Percentiles rank a stretch among this genome's conserved stretches.
phyloP scores from a whole-genome alignment of 2,797 vertebrate species.

The Propithecus perrieri region DNA sequence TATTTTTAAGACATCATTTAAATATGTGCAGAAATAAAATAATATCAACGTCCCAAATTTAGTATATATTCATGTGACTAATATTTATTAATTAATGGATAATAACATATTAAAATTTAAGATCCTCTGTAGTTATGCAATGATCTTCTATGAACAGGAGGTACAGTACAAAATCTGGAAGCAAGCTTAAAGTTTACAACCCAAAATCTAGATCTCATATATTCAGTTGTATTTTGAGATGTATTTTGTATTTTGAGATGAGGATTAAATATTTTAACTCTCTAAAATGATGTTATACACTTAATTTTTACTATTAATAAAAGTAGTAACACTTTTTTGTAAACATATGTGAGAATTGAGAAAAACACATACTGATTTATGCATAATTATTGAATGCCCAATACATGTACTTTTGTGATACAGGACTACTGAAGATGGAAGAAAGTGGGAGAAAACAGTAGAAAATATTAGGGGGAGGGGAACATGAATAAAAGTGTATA shows the following conservation, averaged over 20 bases:
- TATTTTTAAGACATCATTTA: background rate
- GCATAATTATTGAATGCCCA: background rate
- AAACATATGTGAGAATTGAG: background rate
- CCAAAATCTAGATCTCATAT: background rate
- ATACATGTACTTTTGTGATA: background rate
- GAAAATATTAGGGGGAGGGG: background rate
- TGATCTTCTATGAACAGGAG: background rate
- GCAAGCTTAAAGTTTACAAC: background rate
- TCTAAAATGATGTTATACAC: background rate
- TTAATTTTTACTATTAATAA: background rate
- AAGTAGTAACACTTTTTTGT: background rate
- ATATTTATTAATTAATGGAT: background rate
- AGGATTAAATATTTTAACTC: background rate
- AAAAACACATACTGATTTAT: background rate
- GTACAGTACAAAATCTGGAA: conserved; percentile 8
- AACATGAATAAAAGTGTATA: background rate
- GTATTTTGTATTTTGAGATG: background rate
- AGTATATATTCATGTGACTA: background rate
- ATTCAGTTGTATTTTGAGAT: conserved; percentile 26
- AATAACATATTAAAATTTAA: background rate
- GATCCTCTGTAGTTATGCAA: background rate
- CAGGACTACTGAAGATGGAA: background rate
- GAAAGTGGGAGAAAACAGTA: background rate
- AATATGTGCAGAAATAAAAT: conserved; percentile 17
- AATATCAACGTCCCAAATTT: background rate